Percentiles rank a stretch among this genome's conserved stretches.
phyloP scores from a whole-genome alignment of 1,140 invertebrate genomes.

The Mamestra configurata region DNA sequence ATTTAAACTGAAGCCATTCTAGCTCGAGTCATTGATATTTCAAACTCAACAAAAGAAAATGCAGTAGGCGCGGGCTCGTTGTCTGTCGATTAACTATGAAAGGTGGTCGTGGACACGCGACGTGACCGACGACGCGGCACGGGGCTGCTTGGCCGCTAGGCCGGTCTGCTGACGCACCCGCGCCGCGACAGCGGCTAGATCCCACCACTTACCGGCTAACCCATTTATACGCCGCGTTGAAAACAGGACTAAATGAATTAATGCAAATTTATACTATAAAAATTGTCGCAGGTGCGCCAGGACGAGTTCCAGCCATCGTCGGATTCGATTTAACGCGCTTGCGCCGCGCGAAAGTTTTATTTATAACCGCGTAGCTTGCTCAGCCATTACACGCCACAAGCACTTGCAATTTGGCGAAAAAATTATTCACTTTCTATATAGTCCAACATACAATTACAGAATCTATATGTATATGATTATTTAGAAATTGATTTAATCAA shows the following conservation, averaged over 20 bases:
- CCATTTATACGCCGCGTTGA: slow-evolving; percentile 83
- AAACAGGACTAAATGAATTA: slow-evolving; percentile 87
- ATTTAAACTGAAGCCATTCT: not conserved
- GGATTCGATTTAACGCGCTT: slow-evolving; percentile 85
- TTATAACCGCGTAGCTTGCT: slow-evolving; percentile 72
- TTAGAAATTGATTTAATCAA: not conserved
- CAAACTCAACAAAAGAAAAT: slow-evolving; percentile 10
- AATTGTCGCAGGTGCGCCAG: slow-evolving; percentile 86
- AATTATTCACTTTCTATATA: slow-evolving; percentile 51
- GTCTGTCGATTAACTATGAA: slow-evolving; percentile 62
- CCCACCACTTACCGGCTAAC: slow-evolving; percentile 86
- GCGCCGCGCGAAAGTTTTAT: slow-evolving; percentile 83
- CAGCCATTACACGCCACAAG: slow-evolving; percentile 60
- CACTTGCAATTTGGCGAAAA: slow-evolving; percentile 63
- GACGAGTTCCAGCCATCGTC: slow-evolving; percentile 83
- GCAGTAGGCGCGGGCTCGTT: slow-evolving; percentile 19
- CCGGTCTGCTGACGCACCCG: slow-evolving; percentile 39
- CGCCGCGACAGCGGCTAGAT: slow-evolving; percentile 67
- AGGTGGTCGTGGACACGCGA: slow-evolving; percentile 38
- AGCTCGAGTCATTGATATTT: not conserved
- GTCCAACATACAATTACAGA: not conserved
- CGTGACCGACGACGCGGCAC: slow-evolving; percentile 34
- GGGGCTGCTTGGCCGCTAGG: slow-evolving; percentile 27
- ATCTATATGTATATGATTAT: not conserved
- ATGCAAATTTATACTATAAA: slow-evolving; percentile 88